A percentile compares a stretch with the other conserved stretches of the same genome.
Conservation (phyloP, 2,113 vertebrate species). For the Seriola quinqueradiata region DNA sequence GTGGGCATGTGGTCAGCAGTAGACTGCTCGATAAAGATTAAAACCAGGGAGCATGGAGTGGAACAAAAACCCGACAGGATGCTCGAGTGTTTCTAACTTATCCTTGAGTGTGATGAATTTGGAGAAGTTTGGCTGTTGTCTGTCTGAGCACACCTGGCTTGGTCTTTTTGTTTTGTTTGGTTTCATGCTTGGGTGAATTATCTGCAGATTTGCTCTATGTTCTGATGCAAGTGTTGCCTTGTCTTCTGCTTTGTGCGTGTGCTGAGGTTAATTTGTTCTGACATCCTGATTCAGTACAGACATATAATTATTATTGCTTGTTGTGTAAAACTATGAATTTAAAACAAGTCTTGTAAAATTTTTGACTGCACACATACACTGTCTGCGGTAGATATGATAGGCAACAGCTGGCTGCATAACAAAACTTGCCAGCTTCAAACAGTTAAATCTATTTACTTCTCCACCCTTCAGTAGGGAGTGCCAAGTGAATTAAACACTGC, state of each 20-base stretch:
- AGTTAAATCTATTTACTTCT: slow-evolving; percentile 8
- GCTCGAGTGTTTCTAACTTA: slow-evolving; percentile 19
- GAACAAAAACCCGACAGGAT: slow-evolving; percentile 7
- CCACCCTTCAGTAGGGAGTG: slow-evolving; percentile 23
- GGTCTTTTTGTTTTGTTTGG: slow-evolving; percentile 20
- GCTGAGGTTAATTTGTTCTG: slow-evolving; percentile 24
- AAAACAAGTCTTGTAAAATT: not conserved
- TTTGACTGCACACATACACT: not conserved
- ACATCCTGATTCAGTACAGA: not conserved
- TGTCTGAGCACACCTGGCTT: slow-evolving; percentile 25
- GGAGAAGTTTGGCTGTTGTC: slow-evolving; percentile 7
- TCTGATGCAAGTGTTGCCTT: slow-evolving; percentile 26
- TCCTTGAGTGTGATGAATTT: not conserved
- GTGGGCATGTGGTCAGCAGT: slow-evolving; percentile 16
- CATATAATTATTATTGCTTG: not conserved
- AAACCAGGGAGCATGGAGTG: slow-evolving; percentile 54
- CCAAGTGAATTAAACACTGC: slow-evolving; percentile 24
- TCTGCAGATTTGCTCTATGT: slow-evolving; percentile 2
- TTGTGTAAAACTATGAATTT: slow-evolving; percentile 1
- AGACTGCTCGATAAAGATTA: slow-evolving; percentile 21
- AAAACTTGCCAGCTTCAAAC: slow-evolving; percentile 19
- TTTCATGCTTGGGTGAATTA: slow-evolving; percentile 45
- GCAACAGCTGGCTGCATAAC: slow-evolving; percentile 14
- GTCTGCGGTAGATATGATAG: slow-evolving; percentile 12
- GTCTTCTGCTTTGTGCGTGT: slow-evolving; percentile 19